Evolutionary conservation across 2,113 vertebrate genomes (phyloP).

Genomic region (Lasiurus cinereus): DNA sequence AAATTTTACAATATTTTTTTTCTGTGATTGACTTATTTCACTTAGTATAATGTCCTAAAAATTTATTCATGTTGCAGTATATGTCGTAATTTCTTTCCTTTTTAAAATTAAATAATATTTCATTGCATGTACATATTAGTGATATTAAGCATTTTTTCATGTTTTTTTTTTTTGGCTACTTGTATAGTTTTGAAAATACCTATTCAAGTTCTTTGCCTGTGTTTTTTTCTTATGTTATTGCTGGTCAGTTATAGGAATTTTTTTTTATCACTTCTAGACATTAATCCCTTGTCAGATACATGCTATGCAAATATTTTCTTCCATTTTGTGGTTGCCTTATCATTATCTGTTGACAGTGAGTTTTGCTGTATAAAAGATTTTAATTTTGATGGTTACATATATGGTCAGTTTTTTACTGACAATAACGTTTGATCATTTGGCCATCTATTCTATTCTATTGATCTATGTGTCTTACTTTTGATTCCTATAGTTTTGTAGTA

Average conservation of each 20-base stretch:
- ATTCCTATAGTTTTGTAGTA: not conserved
- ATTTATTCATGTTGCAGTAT: too few species aligned
- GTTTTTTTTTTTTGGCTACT: not conserved
- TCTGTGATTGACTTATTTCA: too few species aligned
- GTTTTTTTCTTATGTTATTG: not conserved
- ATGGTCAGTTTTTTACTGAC: not conserved
- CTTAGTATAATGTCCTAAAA: too few species aligned
- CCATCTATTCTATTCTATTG: not conserved
- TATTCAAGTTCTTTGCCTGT: not conserved
- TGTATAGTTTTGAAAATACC: not conserved
- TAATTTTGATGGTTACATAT: not conserved
- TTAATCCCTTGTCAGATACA: not conserved
- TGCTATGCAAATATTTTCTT: conserved; percentile 10
- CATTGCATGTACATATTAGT: not conserved
- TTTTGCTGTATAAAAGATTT: not conserved
- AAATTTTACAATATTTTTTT: too few species aligned
- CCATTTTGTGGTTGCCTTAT: not conserved
- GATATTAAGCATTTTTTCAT: not conserved
- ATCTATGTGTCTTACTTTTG: not conserved
- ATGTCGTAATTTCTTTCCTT: too few species aligned
- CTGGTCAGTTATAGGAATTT: not conserved
- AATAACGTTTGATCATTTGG: not conserved
- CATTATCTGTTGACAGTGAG: not conserved
- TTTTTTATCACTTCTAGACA: not conserved
- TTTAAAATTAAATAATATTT: too few species aligned